phyloP scores from a whole-genome alignment of 2,888 invertebrate species.

The Horisme vitalbata region DNA sequence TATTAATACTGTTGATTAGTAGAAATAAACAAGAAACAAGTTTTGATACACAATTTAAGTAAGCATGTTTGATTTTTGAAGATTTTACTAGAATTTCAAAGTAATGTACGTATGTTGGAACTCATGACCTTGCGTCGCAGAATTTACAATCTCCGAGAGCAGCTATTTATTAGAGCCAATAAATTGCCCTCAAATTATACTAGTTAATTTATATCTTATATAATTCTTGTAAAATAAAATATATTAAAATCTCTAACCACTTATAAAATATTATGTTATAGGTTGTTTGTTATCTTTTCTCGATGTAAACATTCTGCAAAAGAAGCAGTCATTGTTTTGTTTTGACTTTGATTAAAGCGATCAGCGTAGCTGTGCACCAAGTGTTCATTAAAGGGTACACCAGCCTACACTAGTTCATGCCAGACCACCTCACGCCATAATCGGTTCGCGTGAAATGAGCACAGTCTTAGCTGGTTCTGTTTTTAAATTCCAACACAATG shows the following conservation, averaged over 20 bases:
- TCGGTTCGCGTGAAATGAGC: slow-evolving; percentile 29
- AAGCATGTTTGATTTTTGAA: slow-evolving; percentile 8
- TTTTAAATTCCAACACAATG: slow-evolving; percentile 31
- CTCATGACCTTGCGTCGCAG: slow-evolving; percentile 33
- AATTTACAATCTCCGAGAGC: slow-evolving; percentile 36
- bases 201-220: no score
- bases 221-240: no score
- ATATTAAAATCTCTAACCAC: no score
- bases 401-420: slow-evolving; percentile 33
- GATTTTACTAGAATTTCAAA: slow-evolving; percentile 11
- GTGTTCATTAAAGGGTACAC: slow-evolving; percentile 30
- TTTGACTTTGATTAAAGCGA: not conserved
- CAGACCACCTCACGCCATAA: slow-evolving; percentile 24
- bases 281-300: no score
- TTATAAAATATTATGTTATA: no score
- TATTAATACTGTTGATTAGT: slow-evolving; percentile 3
- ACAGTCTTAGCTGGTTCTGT: slow-evolving; percentile 36
- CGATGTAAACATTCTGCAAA: not conserved
- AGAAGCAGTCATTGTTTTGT: not conserved
- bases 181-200: no score
- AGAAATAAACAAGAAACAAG: slow-evolving; percentile 8
- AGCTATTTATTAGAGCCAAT: not conserved
- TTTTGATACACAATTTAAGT: slow-evolving; percentile 8
- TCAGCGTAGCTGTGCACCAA: not conserved
- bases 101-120: slow-evolving; percentile 23